phyloP scores from a whole-genome alignment of 2,113 vertebrate species.

The Chaetura pelagica region DNA sequence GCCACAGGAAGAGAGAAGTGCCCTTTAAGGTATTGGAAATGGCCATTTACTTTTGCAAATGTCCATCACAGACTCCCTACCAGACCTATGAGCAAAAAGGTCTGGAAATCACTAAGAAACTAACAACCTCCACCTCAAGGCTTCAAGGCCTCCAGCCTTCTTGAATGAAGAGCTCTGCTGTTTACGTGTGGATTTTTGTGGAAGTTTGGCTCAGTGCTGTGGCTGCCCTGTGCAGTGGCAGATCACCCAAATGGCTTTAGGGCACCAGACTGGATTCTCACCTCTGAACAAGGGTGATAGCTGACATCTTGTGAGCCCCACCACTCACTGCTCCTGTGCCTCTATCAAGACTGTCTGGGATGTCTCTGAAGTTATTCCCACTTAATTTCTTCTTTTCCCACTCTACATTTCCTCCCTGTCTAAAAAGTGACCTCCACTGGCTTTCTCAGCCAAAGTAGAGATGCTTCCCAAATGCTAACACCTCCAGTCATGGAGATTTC shows the following conservation, averaged over 20 bases:
- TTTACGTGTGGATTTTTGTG: not conserved
- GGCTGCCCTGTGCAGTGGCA: not conserved
- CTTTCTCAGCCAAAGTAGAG: not conserved
- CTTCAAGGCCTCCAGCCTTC: not conserved
- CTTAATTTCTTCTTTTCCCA: not conserved
- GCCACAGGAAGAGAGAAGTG: not conserved
- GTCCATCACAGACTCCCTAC: not conserved
- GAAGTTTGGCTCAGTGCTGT: not conserved
- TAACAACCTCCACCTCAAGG: not conserved
- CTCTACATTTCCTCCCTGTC: not conserved
- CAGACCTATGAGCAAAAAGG: not conserved
- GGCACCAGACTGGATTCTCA: not conserved
- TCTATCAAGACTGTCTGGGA: not conserved
- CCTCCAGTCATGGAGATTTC: not conserved
- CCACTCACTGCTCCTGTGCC: not conserved
- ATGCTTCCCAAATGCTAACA: not conserved
- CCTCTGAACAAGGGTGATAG: fast-evolving
- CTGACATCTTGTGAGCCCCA: not conserved
- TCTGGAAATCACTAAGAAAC: not conserved
- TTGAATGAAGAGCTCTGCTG: not conserved
- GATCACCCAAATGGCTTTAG: not conserved
- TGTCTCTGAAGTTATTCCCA: not conserved
- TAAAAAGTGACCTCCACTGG: not conserved
- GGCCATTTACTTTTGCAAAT: not conserved
- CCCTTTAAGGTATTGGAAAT: not conserved